A percentile compares a stretch with the other conserved stretches of the same genome.
Evolutionary conservation across 2,888 invertebrate genomes (phyloP).

Genomic region (Drosophila anceps): DNA sequence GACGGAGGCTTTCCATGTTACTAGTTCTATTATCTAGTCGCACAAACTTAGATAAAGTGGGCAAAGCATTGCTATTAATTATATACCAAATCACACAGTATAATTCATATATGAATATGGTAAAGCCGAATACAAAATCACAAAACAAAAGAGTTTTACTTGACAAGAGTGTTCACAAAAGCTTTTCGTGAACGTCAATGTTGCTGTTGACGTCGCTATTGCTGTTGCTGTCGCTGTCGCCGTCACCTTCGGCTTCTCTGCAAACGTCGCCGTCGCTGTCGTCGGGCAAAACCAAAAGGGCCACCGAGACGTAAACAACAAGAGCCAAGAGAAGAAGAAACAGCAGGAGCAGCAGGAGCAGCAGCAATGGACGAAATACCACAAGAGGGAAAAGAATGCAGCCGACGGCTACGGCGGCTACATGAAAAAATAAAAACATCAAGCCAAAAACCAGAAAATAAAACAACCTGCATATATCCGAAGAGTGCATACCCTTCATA

Average conservation of each 20-base stretch:
- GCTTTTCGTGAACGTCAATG: slow-evolving; percentile 36
- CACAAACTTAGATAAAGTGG: slow-evolving; percentile 34
- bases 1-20: slow-evolving; percentile 13
- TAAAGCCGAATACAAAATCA: slow-evolving; percentile 8
- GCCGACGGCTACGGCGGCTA: slow-evolving; percentile 56
- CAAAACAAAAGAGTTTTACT: slow-evolving; percentile 44
- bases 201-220: slow-evolving; percentile 23
- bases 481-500: slow-evolving; percentile 39
- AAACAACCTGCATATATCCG: neutral
- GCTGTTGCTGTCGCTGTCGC: slow-evolving; percentile 22
- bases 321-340: slow-evolving; percentile 32
- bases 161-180: slow-evolving; percentile 52
- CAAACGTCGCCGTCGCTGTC: slow-evolving; percentile 26
- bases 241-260: slow-evolving; percentile 19
- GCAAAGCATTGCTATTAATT: slow-evolving; percentile 33
- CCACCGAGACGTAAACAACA: slow-evolving; percentile 30
- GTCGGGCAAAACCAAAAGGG: slow-evolving; percentile 49
- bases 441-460: slow-evolving; percentile 24
- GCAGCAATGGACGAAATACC: slow-evolving; percentile 27
- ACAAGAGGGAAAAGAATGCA: slow-evolving; percentile 39
- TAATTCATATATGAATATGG: slow-evolving; percentile 10
- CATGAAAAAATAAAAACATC: slow-evolving; percentile 63
- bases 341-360: slow-evolving; percentile 21
- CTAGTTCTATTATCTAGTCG: slow-evolving; percentile 34
- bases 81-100: slow-evolving; percentile 5